Percentiles rank a stretch among this genome's conserved stretches.
These are phyloP conservation scores for Furcifer pardalis DNA, from an alignment of 2,797 vertebrate genomes.

Conservation along the genomic window DNA sequence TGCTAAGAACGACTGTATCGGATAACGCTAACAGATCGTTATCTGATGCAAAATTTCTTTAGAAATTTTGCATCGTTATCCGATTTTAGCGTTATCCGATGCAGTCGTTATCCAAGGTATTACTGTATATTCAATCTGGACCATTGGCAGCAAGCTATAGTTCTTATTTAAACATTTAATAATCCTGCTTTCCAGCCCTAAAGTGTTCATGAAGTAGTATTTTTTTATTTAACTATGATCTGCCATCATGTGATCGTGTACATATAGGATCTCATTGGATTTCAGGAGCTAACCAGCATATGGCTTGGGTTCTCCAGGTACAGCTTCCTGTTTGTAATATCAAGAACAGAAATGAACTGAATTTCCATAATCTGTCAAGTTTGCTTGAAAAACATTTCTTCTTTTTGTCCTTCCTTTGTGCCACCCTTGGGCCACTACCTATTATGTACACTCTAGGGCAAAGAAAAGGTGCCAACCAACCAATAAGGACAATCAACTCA, in stretches of 20 bases:
- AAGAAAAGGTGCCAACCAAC: background rate
- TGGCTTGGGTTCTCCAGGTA: too few species aligned
- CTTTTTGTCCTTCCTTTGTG: background rate
- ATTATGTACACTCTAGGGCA: background rate
- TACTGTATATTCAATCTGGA: too few species aligned
- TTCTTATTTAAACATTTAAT: background rate
- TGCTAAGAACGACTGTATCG: too few species aligned
- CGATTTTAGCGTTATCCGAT: too few species aligned
- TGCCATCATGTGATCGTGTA: too few species aligned
- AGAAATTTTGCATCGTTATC: too few species aligned
- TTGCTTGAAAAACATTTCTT: background rate
- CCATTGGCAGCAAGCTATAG: too few species aligned
- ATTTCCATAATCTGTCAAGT: background rate
- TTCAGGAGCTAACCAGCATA: background rate
- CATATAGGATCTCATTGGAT: too few species aligned
- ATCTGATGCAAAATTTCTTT: too few species aligned
- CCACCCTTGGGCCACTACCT: background rate
- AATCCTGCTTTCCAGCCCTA: background rate
- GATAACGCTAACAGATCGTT: too few species aligned
- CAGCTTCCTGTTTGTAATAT: too few species aligned
- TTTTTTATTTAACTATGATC: background rate
- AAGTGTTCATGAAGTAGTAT: background rate
- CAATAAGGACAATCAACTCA: background rate
- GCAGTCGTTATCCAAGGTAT: too few species aligned
- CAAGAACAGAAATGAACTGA: background rate